Evolutionary conservation across 1,140 invertebrate genomes (phyloP).

Genomic region (Sarcophaga peregrina): DNA sequence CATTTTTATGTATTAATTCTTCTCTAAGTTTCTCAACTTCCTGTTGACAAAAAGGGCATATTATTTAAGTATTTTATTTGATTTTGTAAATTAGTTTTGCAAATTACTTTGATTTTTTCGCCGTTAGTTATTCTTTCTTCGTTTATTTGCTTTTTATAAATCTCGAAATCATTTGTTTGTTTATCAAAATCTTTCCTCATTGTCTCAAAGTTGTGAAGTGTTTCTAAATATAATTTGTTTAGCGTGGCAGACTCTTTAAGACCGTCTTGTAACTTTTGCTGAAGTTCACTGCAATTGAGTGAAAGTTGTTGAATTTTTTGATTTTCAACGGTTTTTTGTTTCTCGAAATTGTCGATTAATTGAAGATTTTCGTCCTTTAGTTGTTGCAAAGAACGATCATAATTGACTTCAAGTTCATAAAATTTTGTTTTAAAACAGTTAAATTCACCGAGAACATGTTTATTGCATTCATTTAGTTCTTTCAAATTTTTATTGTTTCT

Average conservation of each 20-base stretch:
- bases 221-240: neutral
- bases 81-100: neutral
- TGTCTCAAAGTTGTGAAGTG: neutral
- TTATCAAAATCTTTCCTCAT: neutral
- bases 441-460: neutral
- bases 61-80: neutral
- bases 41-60: neutral
- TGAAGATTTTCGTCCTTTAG: neutral
- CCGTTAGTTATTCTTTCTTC: neutral
- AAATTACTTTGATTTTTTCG: neutral
- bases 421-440: neutral
- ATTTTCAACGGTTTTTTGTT: neutral
- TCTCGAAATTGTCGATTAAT: neutral
- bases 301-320: neutral
- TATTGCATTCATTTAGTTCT: neutral
- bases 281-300: neutral
- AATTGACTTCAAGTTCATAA: neutral
- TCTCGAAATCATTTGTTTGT: neutral
- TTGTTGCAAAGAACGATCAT: neutral
- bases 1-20: slow-evolving; percentile 8
- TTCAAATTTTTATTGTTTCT: neutral
- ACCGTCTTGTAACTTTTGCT: neutral
- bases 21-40: neutral
- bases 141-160: neutral
- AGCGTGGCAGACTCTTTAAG: neutral